Percentiles rank a stretch among this genome's conserved stretches.
Conservation (phyloP, 2,888 invertebrate genomes). For the Cancer borealis region DNA sequence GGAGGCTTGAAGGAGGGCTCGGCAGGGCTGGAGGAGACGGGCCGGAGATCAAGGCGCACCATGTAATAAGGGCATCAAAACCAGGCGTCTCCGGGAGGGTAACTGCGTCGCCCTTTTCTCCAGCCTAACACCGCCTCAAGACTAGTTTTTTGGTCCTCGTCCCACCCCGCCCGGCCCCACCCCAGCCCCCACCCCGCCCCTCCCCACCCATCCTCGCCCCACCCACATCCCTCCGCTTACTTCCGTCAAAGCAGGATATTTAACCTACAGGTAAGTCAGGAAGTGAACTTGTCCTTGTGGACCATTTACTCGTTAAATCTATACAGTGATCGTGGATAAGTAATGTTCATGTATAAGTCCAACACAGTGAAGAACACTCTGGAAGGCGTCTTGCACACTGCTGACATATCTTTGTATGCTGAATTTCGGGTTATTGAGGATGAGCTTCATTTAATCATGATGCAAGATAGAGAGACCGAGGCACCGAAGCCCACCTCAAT, state of each 20-base stretch:
- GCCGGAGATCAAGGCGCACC: not conserved
- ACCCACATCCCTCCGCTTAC: not conserved
- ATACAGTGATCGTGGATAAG: no score
- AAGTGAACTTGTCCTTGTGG: no score
- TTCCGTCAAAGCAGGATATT: not conserved
- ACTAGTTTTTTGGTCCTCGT: not conserved
- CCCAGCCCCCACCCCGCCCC: not conserved
- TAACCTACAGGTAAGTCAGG: not conserved
- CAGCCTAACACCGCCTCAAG: conserved; percentile 30
- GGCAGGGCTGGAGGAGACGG: conserved; percentile 16
- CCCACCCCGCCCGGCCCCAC: not conserved
- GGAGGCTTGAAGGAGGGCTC: not conserved
- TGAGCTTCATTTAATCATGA: not conserved
- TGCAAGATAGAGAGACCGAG: not conserved
- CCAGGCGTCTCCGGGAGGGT: conserved; percentile 40
- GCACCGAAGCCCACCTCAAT: not conserved
- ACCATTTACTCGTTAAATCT: no score
- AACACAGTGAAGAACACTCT: no score
- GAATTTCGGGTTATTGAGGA: no score
- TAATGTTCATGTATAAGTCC: no score
- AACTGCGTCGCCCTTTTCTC: conserved; percentile 33
- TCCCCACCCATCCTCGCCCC: not conserved
- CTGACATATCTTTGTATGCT: no score
- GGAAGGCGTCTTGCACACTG: no score
- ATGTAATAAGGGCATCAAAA: conserved; percentile 51